These are phyloP conservation scores for Conops quadrifasciatus DNA, from an alignment of 2,888 invertebrate genomes.

Conservation along the genomic window DNA sequence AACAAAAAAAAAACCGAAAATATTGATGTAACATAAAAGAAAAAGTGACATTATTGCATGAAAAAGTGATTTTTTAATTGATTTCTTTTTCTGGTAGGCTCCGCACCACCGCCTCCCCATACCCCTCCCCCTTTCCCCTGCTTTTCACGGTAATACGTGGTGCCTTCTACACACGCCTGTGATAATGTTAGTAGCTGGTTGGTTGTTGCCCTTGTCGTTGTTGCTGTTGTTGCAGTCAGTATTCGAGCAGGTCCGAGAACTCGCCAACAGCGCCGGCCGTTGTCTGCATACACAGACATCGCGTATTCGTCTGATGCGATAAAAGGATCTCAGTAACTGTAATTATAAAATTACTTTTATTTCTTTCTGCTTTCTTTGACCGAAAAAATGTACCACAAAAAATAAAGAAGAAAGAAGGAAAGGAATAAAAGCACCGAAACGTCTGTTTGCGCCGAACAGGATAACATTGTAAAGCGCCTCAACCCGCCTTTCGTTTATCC, in stretches of 20 bases:
- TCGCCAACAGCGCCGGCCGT: too few species aligned
- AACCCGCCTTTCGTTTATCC: background rate
- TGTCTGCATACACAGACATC: too few species aligned
- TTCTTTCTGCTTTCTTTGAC: background rate
- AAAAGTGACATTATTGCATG: too few species aligned
- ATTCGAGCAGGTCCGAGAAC: background rate
- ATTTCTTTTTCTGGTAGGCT: too few species aligned
- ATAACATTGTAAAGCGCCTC: background rate
- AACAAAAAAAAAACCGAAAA: background rate
- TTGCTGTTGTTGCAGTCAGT: background rate
- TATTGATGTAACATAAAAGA: too few species aligned
- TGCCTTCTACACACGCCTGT: background rate
- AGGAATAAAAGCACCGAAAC: background rate
- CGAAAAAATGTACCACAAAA: background rate
- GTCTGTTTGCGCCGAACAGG: background rate
- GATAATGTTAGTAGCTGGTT: background rate
- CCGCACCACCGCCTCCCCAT: too few species aligned
- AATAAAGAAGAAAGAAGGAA: too few species aligned
- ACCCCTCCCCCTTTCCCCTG: too few species aligned
- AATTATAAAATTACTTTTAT: constrained; percentile 26
- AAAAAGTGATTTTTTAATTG: too few species aligned
- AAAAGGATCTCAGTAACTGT: constrained; percentile 13
- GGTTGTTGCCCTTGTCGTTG: background rate
- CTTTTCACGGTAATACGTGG: too few species aligned
- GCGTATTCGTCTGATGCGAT: too few species aligned